Evolutionary conservation across 2,888 invertebrate genomes (phyloP), one percentile per base, ranked within the genome.

Genomic region (Trypoxylon attenuatum): DNA sequence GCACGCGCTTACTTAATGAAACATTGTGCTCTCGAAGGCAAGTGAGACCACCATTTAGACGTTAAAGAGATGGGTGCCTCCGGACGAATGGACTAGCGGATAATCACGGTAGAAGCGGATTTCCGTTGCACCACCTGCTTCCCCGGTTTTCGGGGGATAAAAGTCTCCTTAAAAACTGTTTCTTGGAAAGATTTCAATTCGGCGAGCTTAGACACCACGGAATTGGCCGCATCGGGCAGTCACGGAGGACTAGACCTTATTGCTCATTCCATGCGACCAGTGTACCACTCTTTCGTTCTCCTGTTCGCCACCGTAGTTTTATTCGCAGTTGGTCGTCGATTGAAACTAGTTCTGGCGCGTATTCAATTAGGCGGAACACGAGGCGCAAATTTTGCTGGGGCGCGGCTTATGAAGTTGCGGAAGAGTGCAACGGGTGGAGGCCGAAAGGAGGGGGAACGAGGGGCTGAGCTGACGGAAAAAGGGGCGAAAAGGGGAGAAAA

Each of bases 301-400:
- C n/a, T n/a, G n/a, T n/a, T n/a, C n/a, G n/a, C n/a, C n/a, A n/a
- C n/a, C n/a, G n/a, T n/a, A n/a, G n/a, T n/a, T n/a, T n/a, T n/a
- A n/a, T n/a, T n/a, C n/a, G n/a, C n/a, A n/a, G n/a, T n/a, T n/a
- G n/a, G n/a, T n/a, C n/a, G 33, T 10, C 33, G 33, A 33, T 33
- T 33, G 33, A 33, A 33, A 33, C 13, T 10, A 33, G 27, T 33
- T 33, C 8, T 13, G 13, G 0, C 33, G n/a, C 13, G 3, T 13
- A 33, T 33, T 33, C 33, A 33, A 33, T 33, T 33, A 33, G 33
- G 33, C 33, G 33, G 33, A 33, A 33, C 33, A 33, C n/a, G 33
- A 1, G 1, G n/a, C 5, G 13, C 33, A 13, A 33, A 33, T 33
- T 33, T 10, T 6, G 33, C 33, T 10, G 3, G 33, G n/a, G 33